phyloP scores from a whole-genome alignment of 2,113 vertebrate genomes.

The Malurus alboscapulatus region DNA sequence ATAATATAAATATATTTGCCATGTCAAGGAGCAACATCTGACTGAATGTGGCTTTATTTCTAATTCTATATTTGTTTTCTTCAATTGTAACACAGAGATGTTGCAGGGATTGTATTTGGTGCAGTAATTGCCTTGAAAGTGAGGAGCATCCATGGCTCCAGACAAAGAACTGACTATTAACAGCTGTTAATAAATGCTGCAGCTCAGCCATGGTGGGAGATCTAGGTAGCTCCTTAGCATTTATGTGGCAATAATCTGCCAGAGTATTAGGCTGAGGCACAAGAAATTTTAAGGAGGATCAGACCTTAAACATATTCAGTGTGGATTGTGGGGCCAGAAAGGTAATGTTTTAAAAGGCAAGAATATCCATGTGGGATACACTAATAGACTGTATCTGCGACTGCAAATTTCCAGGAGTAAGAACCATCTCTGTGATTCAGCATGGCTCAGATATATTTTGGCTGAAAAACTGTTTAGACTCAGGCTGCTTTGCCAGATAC shows the following conservation, averaged over 20 bases:
- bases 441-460: background rate
- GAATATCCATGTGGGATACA: background rate
- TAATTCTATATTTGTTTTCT: background rate
- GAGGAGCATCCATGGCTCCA: fast-evolving
- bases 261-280: background rate
- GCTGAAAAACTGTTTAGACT: background rate
- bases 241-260: background rate
- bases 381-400: background rate
- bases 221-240: background rate
- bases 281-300: background rate
- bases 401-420: background rate
- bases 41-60: background rate
- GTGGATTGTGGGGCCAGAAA: background rate
- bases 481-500: background rate
- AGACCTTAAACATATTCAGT: background rate
- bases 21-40: background rate
- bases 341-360: background rate
- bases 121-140: background rate
- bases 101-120: background rate
- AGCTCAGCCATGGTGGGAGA: background rate
- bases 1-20: background rate
- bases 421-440: background rate
- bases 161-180: background rate
- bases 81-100: background rate
- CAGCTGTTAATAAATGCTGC: background rate